These are phyloP conservation scores for Nephila pilipes DNA, from an alignment of 1,140 invertebrate genomes.

Conservation along the genomic window DNA sequence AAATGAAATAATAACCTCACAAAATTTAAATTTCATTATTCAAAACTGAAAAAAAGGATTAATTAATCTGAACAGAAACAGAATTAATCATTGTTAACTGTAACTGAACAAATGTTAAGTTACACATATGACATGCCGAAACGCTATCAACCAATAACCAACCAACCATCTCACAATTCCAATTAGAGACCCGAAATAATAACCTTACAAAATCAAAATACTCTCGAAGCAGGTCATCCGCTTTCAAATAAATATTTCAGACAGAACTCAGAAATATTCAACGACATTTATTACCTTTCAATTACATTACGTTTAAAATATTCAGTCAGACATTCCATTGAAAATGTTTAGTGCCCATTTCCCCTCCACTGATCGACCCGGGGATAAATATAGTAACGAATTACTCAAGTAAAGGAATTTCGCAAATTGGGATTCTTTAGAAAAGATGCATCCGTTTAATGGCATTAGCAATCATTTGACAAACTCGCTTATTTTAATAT, in stretches of 20 bases:
- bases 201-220: background rate
- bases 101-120: too few species aligned
- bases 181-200: background rate
- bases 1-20: too few species aligned
- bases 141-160: too few species aligned
- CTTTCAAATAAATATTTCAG: background rate
- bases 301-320: background rate
- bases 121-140: too few species aligned
- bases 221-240: background rate
- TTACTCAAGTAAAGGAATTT: constrained; percentile 17
- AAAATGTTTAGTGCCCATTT: background rate
- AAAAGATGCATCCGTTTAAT: background rate
- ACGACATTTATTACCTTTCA: constrained; percentile 2
- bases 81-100: too few species aligned
- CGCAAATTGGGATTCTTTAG: constrained; percentile 5
- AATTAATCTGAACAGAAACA: too few species aligned
- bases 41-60: too few species aligned
- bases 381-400: background rate
- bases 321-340: background rate
- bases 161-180: too few species aligned
- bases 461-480: background rate
- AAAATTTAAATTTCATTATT: too few species aligned
- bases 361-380: background rate
- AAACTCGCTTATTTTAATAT: background rate
- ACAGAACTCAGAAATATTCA: background rate